These are phyloP conservation scores for Drosophila demipolita DNA, from an alignment of 2,888 invertebrate genomes.

Conservation along the genomic window DNA sequence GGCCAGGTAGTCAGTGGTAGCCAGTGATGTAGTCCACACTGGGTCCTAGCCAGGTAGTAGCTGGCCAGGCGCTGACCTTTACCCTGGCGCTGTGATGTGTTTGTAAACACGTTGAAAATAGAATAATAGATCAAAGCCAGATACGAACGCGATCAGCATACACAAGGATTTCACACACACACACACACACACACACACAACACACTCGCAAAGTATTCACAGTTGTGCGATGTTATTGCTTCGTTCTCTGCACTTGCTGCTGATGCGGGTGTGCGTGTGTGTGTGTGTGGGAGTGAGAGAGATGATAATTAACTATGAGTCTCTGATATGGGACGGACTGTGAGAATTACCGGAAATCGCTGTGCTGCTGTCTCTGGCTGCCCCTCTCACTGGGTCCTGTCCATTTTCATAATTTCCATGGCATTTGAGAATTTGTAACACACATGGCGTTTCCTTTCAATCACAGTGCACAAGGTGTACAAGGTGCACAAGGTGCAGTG, in stretches of 20 bases:
- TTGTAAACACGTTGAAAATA: slow-evolving; percentile 77
- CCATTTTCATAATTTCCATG: slow-evolving; percentile 60
- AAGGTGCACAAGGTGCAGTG: slow-evolving; percentile 46
- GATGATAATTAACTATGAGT: slow-evolving; percentile 4
- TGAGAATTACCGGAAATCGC: slow-evolving; percentile 74
- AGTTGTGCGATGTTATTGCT: slow-evolving; percentile 20
- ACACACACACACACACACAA: background rate
- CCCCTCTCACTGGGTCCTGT: slow-evolving; percentile 21
- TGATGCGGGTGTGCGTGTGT: slow-evolving; percentile 35
- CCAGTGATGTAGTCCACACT: background rate
- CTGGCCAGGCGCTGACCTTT: slow-evolving; percentile 29
- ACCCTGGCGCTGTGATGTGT: slow-evolving; percentile 66
- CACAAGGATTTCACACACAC: slow-evolving; percentile 26
- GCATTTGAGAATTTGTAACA: slow-evolving; percentile 70
- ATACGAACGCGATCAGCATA: slow-evolving; percentile 64
- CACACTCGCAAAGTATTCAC: slow-evolving; percentile 14
- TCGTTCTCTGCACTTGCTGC: slow-evolving; percentile 53
- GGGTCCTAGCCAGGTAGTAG: slow-evolving; percentile 24
- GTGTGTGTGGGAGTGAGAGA: slow-evolving; percentile 7
- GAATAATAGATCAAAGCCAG: slow-evolving; percentile 75
- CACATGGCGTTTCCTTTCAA: slow-evolving; percentile 71
- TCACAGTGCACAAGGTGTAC: slow-evolving; percentile 39
- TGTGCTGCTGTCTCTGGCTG: slow-evolving; percentile 22
- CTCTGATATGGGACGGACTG: slow-evolving; percentile 45
- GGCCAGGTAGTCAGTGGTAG: slow-evolving; percentile 17